phyloP scores from a whole-genome alignment of 2,113 vertebrate species.

The Tragulus kanchil region DNA sequence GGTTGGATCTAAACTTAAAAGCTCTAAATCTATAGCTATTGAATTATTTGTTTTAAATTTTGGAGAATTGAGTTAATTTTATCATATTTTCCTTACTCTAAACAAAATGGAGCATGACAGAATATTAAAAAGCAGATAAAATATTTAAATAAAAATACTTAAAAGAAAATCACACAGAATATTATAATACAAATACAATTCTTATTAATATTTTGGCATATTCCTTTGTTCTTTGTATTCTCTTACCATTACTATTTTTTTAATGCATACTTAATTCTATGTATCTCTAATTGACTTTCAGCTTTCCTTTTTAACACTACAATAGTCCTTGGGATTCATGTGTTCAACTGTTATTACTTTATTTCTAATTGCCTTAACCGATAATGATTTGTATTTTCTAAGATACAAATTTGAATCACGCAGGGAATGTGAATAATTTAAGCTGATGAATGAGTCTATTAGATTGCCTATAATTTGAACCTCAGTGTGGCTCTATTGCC shows the following conservation, averaged over 20 bases:
- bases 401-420: not conserved
- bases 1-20: not conserved
- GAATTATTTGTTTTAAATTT: not conserved
- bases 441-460: not conserved
- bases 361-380: not conserved
- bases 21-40: not conserved
- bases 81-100: not conserved
- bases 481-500: not conserved
- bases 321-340: not conserved
- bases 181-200: not conserved
- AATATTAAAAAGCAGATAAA: not conserved
- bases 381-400: not conserved
- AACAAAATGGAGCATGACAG: not conserved
- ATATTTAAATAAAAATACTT: not conserved
- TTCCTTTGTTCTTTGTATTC: not conserved
- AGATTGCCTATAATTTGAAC: not conserved
- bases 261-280: not conserved
- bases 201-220: not conserved
- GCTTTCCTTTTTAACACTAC: not conserved
- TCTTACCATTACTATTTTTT: not conserved
- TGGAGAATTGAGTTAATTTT: conserved; percentile 15
- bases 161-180: not conserved
- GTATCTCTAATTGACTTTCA: not conserved
- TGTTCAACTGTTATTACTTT: not conserved
- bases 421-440: not conserved